phyloP scores from a whole-genome alignment of 1,140 invertebrate species.

The Coelopa frigida region DNA sequence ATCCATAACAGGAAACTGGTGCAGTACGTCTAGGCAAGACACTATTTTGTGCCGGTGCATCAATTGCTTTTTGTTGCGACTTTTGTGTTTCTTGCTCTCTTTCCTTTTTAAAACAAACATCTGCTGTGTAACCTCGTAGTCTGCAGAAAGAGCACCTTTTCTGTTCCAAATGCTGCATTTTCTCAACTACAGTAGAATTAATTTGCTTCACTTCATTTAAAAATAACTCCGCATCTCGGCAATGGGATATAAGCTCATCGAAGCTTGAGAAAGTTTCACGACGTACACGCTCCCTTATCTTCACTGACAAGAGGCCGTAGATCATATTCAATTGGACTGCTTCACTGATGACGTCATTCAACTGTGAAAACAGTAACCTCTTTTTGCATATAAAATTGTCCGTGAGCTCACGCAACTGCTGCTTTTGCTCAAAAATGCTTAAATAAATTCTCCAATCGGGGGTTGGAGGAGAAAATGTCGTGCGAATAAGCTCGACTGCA shows the following conservation, averaged over 20 bases:
- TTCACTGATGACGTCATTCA: not conserved
- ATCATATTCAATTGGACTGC: conserved; percentile 5
- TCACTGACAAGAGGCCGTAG: no score
- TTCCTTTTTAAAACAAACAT: no score
- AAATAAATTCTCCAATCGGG: conserved; percentile 11
- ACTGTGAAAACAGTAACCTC: not conserved
- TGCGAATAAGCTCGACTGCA: conserved; percentile 3
- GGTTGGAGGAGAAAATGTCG: conserved; percentile 2
- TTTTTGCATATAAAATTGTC: conserved; percentile 8
- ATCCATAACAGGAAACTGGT: no score
- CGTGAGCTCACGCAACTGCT: conserved; percentile 3
- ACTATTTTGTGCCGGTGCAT: no score
- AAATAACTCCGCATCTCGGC: conserved; percentile 6
- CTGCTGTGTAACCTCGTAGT: no score
- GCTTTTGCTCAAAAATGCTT: conserved; percentile 13
- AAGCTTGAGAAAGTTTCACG: not conserved
- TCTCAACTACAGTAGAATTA: no score
- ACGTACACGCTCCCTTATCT: not conserved
- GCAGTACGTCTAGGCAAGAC: no score
- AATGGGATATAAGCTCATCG: not conserved
- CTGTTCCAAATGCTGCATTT: no score
- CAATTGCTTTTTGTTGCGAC: no score
- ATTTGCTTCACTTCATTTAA: not conserved
- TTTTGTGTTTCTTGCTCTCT: no score
- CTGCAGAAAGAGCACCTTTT: no score